Evolutionary conservation across 2,888 invertebrate species (phyloP), one percentile per base, ranked within the genome.

Genomic region (Craniophora ligustri): DNA sequence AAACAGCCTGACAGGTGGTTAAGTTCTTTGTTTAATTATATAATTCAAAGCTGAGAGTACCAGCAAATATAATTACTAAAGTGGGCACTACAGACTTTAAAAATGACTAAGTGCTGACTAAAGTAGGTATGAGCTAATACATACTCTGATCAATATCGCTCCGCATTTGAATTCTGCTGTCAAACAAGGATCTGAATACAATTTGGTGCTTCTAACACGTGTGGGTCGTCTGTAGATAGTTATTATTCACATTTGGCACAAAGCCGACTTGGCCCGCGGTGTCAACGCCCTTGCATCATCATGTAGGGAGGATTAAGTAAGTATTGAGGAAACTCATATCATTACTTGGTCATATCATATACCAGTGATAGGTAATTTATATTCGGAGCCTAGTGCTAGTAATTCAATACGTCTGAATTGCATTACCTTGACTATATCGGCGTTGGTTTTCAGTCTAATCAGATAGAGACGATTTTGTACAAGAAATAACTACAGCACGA

Each of bases 191-290:
- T 85, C 85, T 83, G 80, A 84, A 81, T 84, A 81, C 76, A 80
- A 77, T 79, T 78, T 76, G 72, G 69, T 73, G 68, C 59, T 69
- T 65, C 63, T 73, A 70, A 76, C 78, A 78, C 70, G 78, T 76
- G 77, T 74, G 75, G 72, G 73, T 78, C 76, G 85, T 79, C 82
- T 79, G 75, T 83, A 85, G 82, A 84, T 86, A 86, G 88, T 86
- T 86, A 88, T 89, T 89, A 86, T 86, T 87, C 84, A 81, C 84
- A 84, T 89, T 89, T 89, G 89, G 89, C 89, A 85, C 84, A 79
- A 73, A 70, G 80, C 81, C 77, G 75, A 75, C 76, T 75, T 75
- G 63, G 75, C 71, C 73, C 66, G 65, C 66, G 74, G 76, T 81
- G 88, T 88, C 87, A 87, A 84, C 71, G 87, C 73, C 85, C 80